Percentiles rank a stretch among this genome's conserved stretches.
These are phyloP conservation scores for Heliconius ismenius DNA, from an alignment of 2,888 invertebrate species.

Conservation along the genomic window DNA sequence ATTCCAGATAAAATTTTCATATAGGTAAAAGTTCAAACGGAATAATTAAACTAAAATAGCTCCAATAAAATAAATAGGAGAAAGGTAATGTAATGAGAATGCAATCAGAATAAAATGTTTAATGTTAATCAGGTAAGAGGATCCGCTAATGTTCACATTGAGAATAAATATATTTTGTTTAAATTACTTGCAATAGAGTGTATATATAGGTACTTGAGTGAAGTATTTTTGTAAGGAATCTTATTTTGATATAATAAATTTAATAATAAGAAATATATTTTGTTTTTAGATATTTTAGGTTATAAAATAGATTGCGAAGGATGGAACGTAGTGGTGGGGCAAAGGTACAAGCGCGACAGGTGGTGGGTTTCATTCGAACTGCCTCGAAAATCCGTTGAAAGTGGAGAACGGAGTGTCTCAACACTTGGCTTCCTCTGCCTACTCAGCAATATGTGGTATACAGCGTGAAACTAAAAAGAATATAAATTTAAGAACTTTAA, in stretches of 20 bases:
- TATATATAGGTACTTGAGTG: background rate
- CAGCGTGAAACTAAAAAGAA: background rate
- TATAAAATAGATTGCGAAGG: too few relatives aligned
- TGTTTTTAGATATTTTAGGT: too few relatives aligned
- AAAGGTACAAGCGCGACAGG: too few relatives aligned
- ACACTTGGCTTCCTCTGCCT: background rate
- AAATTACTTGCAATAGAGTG: background rate
- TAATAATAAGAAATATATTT: background rate
- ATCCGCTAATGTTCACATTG: slow-evolving; percentile 28
- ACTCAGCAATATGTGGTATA: background rate
- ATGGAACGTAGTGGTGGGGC: too few relatives aligned
- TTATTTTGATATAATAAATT: background rate
- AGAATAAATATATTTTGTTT: slow-evolving; percentile 23
- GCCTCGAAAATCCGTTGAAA: background rate
- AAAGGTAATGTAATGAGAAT: slow-evolving; percentile 24
- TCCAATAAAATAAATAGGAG: slow-evolving; percentile 1
- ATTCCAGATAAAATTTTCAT: background rate
- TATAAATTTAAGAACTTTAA: background rate
- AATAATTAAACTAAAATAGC: slow-evolving; percentile 24
- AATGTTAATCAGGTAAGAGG: slow-evolving; percentile 40
- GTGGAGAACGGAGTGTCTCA: background rate
- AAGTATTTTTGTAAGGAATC: background rate
- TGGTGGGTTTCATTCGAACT: background rate
- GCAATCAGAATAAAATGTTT: slow-evolving; percentile 37
- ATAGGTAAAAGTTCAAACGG: slow-evolving; percentile 18